Conservation (phyloP, 2,113 vertebrate species). For the Equus przewalskii region DNA sequence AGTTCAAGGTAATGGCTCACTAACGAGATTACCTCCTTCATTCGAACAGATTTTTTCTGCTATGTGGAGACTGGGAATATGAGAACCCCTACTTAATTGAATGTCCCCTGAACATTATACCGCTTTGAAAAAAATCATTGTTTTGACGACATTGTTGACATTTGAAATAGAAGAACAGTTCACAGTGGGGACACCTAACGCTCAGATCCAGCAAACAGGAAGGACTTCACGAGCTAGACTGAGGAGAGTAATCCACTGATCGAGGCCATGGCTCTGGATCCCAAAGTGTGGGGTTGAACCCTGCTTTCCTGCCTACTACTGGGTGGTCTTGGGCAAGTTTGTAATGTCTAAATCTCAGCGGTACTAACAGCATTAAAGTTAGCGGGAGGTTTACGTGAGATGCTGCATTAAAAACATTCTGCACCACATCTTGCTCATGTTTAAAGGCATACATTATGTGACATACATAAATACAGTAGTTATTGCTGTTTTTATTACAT, state of each 20-base stretch:
- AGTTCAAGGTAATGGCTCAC: neutral
- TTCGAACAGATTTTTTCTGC: neutral
- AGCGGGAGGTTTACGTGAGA: too few relatives aligned
- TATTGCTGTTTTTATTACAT: too few relatives aligned
- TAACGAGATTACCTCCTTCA: neutral
- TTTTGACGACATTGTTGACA: neutral
- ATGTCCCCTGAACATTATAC: neutral
- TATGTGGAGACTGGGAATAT: neutral
- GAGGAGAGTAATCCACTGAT: neutral
- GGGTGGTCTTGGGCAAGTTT: neutral
- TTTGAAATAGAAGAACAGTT: neutral
- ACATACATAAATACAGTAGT: accelerated
- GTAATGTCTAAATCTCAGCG: neutral
- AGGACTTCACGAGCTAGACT: neutral
- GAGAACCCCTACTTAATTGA: neutral
- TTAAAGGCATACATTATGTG: accelerated
- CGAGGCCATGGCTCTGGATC: accelerated
- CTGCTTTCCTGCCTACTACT: neutral
- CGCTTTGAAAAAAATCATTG: neutral
- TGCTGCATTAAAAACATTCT: neutral
- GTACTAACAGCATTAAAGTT: too few relatives aligned
- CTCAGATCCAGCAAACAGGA: neutral
- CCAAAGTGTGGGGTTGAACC: neutral
- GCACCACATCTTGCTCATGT: accelerated
- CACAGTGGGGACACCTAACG: neutral